A percentile compares a stretch with the other conserved stretches of the same genome.
Evolutionary conservation across 2,888 invertebrate genomes (phyloP).

Genomic region (Sarcophaga rosellei): DNA sequence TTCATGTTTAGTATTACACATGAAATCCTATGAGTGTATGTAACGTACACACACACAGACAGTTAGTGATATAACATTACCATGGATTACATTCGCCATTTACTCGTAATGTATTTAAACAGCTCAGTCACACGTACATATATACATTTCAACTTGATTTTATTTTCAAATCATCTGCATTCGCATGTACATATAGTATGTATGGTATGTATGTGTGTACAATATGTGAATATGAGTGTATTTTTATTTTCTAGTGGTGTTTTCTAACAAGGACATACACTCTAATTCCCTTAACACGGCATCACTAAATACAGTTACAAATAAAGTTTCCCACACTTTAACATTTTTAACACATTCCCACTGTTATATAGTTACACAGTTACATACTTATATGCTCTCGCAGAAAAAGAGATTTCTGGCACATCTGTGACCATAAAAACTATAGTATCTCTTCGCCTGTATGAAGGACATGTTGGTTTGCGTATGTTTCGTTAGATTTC

Average conservation of each 20-base stretch:
- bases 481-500: neutral
- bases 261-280: conserved; percentile 37
- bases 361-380: neutral
- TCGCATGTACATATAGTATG: too few species aligned
- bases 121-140: neutral
- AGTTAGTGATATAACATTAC: conserved; percentile 39
- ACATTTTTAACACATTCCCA: conserved; percentile 7
- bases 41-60: neutral
- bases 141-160: neutral
- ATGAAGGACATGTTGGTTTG: neutral
- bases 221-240: neutral
- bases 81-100: conserved; percentile 51
- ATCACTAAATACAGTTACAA: conserved; percentile 37
- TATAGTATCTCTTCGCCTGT: neutral
- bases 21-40: neutral
- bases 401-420: too few species aligned
- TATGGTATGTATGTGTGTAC: too few species aligned
- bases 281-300: conserved; percentile 40
- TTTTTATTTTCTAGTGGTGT: conserved; percentile 23
- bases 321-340: conserved; percentile 35
- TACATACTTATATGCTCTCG: neutral
- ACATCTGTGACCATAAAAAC: neutral
- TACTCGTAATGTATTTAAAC: conserved; percentile 27
- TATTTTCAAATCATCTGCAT: neutral
- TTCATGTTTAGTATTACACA: conserved; percentile 32